These are phyloP conservation scores for Drosophila macrospina DNA, from an alignment of 2,888 invertebrate species.

Conservation along the genomic window DNA sequence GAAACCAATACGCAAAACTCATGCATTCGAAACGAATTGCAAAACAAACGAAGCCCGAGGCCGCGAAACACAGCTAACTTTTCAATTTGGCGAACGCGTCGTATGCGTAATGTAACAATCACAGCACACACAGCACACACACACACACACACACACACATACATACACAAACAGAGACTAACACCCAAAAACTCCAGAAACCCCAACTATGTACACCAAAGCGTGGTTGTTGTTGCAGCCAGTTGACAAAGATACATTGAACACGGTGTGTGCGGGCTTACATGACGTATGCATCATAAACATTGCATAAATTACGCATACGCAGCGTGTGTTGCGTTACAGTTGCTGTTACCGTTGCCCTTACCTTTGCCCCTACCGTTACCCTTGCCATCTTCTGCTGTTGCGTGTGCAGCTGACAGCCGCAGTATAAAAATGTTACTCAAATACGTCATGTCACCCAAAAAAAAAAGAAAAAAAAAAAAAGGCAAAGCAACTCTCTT, in stretches of 20 bases:
- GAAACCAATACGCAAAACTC: slow-evolving; percentile 17
- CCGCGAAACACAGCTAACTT: slow-evolving; percentile 29
- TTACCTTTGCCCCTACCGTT: no score
- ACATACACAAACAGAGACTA: background rate
- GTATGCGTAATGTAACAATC: slow-evolving; percentile 66
- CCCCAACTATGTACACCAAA: slow-evolving; percentile 1
- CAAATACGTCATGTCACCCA: slow-evolving; percentile 17
- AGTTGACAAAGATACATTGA: slow-evolving; percentile 49
- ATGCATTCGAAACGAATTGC: slow-evolving; percentile 28
- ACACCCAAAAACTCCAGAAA: slow-evolving; percentile 1
- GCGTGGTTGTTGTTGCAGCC: slow-evolving; percentile 20
- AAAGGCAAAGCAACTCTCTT: background rate
- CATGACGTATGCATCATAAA: slow-evolving; percentile 69
- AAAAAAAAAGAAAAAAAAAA: no score
- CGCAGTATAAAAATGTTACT: slow-evolving; percentile 16
- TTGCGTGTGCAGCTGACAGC: slow-evolving; percentile 48
- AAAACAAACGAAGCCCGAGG: slow-evolving; percentile 22
- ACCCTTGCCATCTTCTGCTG: no score
- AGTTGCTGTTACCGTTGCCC: slow-evolving; percentile 2
- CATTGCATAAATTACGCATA: slow-evolving; percentile 58
- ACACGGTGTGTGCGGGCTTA: slow-evolving; percentile 37
- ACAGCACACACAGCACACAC: slow-evolving; percentile 22
- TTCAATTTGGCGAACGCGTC: slow-evolving; percentile 51
- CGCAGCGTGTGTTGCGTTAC: slow-evolving; percentile 35
- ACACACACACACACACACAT: slow-evolving; percentile 3